Base-by-base conservation (phyloP, 2,888 invertebrate genomes). In the Tethea ocularis region DNA sequence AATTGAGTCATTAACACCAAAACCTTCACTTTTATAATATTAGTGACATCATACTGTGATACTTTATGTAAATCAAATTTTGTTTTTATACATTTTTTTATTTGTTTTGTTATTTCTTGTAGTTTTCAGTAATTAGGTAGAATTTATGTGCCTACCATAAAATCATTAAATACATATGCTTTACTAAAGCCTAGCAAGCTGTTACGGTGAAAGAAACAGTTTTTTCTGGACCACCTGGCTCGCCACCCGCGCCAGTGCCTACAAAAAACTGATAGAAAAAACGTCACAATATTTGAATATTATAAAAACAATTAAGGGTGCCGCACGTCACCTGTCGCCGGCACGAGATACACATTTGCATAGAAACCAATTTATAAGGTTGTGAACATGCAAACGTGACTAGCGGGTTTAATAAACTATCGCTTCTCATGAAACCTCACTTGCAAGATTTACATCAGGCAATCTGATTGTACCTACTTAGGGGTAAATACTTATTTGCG, bases 201-300 rank as follows among this genome's bases (percentile, higher is more conserved):
- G 91, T 87, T 88, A 77, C 79, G 72, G 71, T 68, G 70, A 80
- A 84, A 84, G 78, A 83, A 82, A 83, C 69, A 63, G 73, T 83
- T 89, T 90, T 91, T 82, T 80, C 71, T 75, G 80, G 91, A 89
- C 91, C 93, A 92, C 91, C 92, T 93, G 92, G 93, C 80, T 82
- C 80, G 90, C 84, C 86, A 87, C 89, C 90, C 91, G 89, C 86
- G 89, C 88, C 86, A 82, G 70, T 63, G 68, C 64, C 70, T 68
- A 88, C 83, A 92, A 93, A 92, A n/a, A 88, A 87, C 72, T 70
- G 56, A 59, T 69, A 73, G 76, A 88, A 91, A 85, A 91, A 91
- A 85, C 86, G 82, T 90, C 91, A 91, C 83, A 90, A 92, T 90
- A 93, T 93, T 93, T 93, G 89, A 93, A 92, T 93, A 92, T 91